phyloP scores from a whole-genome alignment of 1,140 invertebrate species.

The Liolophura sinensis region DNA sequence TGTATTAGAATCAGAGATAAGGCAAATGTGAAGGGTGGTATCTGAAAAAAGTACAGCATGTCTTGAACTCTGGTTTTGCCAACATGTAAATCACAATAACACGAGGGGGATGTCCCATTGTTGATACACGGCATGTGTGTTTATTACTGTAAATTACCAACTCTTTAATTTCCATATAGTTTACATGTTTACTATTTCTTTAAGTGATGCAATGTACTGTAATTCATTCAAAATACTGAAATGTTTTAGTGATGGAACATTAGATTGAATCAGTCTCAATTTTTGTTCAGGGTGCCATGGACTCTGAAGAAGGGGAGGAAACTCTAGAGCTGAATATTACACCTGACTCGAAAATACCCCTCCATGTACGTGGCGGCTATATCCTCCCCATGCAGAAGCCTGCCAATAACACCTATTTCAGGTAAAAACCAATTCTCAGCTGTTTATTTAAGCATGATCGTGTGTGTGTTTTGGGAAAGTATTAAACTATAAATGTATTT shows the following conservation, averaged over 20 bases:
- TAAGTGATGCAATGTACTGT: too few species aligned
- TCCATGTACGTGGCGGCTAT: slow-evolving; percentile 57
- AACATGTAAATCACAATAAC: too few species aligned
- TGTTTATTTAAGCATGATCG: neutral
- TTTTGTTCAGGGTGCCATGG: neutral
- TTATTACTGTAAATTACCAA: too few species aligned
- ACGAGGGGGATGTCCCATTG: too few species aligned
- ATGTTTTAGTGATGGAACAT: neutral
- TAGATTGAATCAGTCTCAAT: neutral
- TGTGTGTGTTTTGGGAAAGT: neutral
- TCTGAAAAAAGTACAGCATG: too few species aligned
- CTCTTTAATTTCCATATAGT: too few species aligned
- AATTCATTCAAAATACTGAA: neutral
- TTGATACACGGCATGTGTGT: too few species aligned
- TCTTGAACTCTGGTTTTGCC: too few species aligned
- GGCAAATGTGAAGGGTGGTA: too few species aligned
- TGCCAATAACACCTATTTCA: slow-evolving; percentile 50
- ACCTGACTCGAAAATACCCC: slow-evolving; percentile 40
- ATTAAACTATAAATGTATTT: neutral
- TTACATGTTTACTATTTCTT: too few species aligned
- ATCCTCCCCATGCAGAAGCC: slow-evolving; percentile 56
- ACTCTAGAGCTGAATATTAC: slow-evolving; percentile 7
- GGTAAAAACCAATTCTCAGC: slow-evolving; percentile 18
- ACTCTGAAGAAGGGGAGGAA: slow-evolving; percentile 2
- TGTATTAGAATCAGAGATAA: too few species aligned